Evolutionary conservation across 2,888 invertebrate species (phyloP).

Genomic region (Apotomis capreana): DNA sequence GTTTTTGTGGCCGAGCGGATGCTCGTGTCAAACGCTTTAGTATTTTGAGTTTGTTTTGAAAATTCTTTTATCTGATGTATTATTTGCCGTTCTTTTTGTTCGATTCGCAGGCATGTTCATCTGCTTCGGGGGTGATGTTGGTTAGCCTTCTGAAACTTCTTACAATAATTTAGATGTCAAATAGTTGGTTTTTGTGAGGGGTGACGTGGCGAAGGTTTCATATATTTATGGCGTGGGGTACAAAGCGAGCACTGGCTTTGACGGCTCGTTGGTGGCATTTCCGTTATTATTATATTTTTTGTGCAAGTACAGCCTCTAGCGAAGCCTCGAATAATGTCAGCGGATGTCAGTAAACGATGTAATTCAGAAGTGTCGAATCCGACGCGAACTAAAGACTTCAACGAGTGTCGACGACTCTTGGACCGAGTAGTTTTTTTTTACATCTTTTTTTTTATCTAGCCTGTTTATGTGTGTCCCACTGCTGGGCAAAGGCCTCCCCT

Average conservation of each 20-base stretch:
- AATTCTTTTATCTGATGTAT: slow-evolving; percentile 84
- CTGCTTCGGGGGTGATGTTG: slow-evolving; percentile 75
- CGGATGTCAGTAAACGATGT: slow-evolving; percentile 31
- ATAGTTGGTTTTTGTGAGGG: slow-evolving; percentile 71
- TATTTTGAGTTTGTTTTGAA: slow-evolving; percentile 84
- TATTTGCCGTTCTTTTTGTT: slow-evolving; percentile 79
- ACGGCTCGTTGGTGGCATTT: slow-evolving; percentile 78
- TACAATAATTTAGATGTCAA: slow-evolving; percentile 84
- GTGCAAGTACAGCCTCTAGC: slow-evolving; percentile 26
- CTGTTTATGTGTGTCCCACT: too few species aligned
- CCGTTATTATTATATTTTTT: slow-evolving; percentile 67
- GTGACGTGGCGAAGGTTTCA: slow-evolving; percentile 76
- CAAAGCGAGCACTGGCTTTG: slow-evolving; percentile 76
- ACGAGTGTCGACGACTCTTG: slow-evolving; percentile 52
- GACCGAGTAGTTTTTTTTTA: too few species aligned
- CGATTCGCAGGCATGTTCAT: slow-evolving; percentile 67
- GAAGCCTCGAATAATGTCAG: not conserved
- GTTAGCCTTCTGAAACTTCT: slow-evolving; percentile 69
- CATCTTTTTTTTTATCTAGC: too few species aligned
- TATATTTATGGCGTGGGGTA: slow-evolving; percentile 80
- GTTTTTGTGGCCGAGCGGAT: slow-evolving; percentile 81
- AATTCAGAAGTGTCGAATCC: slow-evolving; percentile 3
- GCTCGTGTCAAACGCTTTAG: slow-evolving; percentile 84
- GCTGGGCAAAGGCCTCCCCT: too few species aligned
- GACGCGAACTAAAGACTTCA: slow-evolving; percentile 64